These are phyloP conservation scores for Drosophila meridionalis DNA, from an alignment of 2,888 invertebrate species.

Conservation along the genomic window DNA sequence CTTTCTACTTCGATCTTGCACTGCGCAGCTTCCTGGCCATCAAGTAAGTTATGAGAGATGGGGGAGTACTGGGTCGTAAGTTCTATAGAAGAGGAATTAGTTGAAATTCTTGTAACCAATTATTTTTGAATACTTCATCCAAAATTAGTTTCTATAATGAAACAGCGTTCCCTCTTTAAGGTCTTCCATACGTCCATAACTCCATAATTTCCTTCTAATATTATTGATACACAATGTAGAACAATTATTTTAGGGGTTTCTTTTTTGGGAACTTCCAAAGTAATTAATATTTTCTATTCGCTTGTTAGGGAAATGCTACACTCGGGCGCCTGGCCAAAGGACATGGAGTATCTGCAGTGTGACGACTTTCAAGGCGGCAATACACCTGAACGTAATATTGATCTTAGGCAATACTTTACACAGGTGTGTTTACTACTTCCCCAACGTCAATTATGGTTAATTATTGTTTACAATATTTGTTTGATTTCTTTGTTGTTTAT, in stretches of 20 bases:
- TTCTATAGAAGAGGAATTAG: too few relatives aligned
- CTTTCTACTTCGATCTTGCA: constrained; percentile 95
- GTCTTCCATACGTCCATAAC: too few relatives aligned
- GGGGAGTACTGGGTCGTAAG: neutral
- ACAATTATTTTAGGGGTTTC: neutral
- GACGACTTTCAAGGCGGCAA: constrained; percentile 92
- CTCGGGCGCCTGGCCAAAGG: constrained; percentile 90
- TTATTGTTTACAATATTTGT: constrained; percentile 46
- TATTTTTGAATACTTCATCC: too few relatives aligned
- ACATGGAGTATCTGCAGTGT: constrained; percentile 91
- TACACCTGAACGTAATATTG: constrained; percentile 90
- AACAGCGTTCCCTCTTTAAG: too few relatives aligned
- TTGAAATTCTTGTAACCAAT: too few relatives aligned
- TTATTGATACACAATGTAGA: neutral
- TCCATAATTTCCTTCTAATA: too few relatives aligned
- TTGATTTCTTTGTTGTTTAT: neutral
- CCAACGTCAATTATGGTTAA: constrained; percentile 41
- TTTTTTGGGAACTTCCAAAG: neutral
- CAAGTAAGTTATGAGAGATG: constrained; percentile 86
- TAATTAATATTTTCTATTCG: neutral
- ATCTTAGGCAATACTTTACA: constrained; percentile 89
- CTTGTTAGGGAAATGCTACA: constrained; percentile 88
- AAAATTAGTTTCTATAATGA: too few relatives aligned
- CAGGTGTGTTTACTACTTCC: constrained; percentile 85
- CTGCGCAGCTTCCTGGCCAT: constrained; percentile 90